Evolutionary conservation across 2,797 vertebrate species (phyloP).

Genomic region (Thaleichthys pacificus): DNA sequence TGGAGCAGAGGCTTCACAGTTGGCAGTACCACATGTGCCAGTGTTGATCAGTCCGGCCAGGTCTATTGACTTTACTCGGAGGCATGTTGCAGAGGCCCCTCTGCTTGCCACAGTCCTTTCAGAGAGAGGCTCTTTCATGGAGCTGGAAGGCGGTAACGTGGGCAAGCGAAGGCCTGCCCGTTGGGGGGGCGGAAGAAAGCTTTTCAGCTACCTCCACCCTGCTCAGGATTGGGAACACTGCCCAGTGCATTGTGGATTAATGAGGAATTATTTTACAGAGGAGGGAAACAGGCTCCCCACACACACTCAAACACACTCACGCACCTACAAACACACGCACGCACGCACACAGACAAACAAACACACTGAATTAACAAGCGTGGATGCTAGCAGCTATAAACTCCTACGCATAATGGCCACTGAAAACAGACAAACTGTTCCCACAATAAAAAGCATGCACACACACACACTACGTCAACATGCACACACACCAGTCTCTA

Average conservation of each 20-base stretch:
- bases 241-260: conserved; percentile 21
- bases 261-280: not conserved
- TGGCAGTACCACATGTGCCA: conserved; percentile 56
- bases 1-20: conserved; percentile 56
- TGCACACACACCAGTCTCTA: not conserved
- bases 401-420: no score
- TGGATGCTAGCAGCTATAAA: no score
- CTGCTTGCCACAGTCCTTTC: not conserved
- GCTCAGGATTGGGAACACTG: conserved; percentile 13
- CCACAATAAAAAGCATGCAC: not conserved
- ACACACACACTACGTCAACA: not conserved
- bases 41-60: conserved; percentile 45
- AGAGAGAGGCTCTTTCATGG: not conserved
- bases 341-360: no score
- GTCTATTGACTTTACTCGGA: not conserved
- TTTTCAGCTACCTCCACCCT: conserved; percentile 1
- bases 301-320: not conserved
- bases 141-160: not conserved
- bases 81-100: not conserved
- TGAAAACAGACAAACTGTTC: no score
- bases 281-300: not conserved
- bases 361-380: no score
- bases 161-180: not conserved
- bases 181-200: no score
- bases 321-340: no score